Evolutionary conservation across 2,888 invertebrate species (phyloP), one percentile per base, ranked within the genome.

Genomic region (Hirtodrosophila confusa): DNA sequence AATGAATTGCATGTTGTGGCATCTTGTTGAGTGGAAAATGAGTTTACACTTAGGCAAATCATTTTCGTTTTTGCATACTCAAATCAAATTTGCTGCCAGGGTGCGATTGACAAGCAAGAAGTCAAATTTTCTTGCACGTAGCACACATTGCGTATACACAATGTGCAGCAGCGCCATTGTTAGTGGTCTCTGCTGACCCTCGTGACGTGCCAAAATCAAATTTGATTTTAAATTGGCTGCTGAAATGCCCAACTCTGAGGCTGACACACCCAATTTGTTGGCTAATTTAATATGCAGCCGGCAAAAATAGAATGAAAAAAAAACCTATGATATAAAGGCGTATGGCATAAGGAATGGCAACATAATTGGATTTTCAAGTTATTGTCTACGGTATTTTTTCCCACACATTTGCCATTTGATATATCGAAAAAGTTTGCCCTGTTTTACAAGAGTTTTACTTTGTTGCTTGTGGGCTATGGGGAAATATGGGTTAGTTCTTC

Each of bases 201-300:
- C 55, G 62, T 69, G 80, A 79, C 80, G 75, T 69, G 61, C 48
- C 61, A 68, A 63, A 68, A 61, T 65, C 65, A 67, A 78, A 86
- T 86, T 84, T 80, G 78, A 72, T 84, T 86, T 80, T 56, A 71
- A 80, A 80, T 86, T 86, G 80, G 50, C 68, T 70, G 47, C 39
- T 41, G 27, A 60, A 69, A 61, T 40, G 47, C 48, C 55, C 60
- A 41, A 48, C 49, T 62, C 61, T 54, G 40, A 8, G 54, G 50
- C 47, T 44, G 60, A 56, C 68, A 66, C 57, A 72, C 56, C 47
- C 82, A 78, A 82, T 86, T 86, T 86, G 49, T 67, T 61, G 68
- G 80, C 85, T 86, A 85, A 86, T 83, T 86, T 85, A 87, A 87
- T 84, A 87, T 83, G 87, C 87, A 83, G 70, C 53, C 62, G 55